Conservation (phyloP, 2,113 vertebrate genomes). For the Ptychochromis oligacanthus region DNA sequence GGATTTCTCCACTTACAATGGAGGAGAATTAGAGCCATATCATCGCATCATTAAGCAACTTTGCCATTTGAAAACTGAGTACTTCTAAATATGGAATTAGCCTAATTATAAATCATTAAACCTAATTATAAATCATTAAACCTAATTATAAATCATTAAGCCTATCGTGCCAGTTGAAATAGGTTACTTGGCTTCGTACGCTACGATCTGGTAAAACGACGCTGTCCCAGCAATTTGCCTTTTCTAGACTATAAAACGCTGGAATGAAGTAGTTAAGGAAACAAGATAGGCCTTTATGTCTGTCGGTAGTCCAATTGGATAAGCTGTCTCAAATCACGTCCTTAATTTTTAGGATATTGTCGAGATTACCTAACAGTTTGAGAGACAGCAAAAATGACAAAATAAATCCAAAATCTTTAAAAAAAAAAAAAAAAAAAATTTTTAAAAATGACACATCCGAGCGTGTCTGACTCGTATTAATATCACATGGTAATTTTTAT, state of each 20-base stretch:
- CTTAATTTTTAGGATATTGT: slow-evolving; percentile 11
- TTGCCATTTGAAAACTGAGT: not conserved
- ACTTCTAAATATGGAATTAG: slow-evolving; percentile 27
- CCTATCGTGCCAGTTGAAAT: not conserved
- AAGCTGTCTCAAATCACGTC: slow-evolving; percentile 2
- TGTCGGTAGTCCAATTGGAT: slow-evolving; percentile 13
- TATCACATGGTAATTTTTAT: not conserved
- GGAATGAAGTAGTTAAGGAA: slow-evolving; percentile 10
- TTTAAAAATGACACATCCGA: not conserved
- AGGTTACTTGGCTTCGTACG: slow-evolving; percentile 12
- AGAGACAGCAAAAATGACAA: not conserved
- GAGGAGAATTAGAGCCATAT: not conserved
- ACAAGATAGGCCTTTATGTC: slow-evolving; percentile 26
- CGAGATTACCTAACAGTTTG: not conserved
- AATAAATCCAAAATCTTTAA: not conserved
- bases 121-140: slow-evolving; percentile 17
- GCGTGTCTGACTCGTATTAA: not conserved
- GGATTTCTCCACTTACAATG: slow-evolving; percentile 4
- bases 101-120: slow-evolving; percentile 28
- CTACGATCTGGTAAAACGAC: slow-evolving; percentile 20
- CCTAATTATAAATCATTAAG: slow-evolving; percentile 28
- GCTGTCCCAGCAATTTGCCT: not conserved
- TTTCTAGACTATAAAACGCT: slow-evolving; percentile 18
- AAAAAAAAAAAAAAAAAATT: too few relatives aligned
- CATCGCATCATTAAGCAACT: not conserved